phyloP scores from a whole-genome alignment of 2,113 vertebrate species.

The Himantopus leucocephalus region DNA sequence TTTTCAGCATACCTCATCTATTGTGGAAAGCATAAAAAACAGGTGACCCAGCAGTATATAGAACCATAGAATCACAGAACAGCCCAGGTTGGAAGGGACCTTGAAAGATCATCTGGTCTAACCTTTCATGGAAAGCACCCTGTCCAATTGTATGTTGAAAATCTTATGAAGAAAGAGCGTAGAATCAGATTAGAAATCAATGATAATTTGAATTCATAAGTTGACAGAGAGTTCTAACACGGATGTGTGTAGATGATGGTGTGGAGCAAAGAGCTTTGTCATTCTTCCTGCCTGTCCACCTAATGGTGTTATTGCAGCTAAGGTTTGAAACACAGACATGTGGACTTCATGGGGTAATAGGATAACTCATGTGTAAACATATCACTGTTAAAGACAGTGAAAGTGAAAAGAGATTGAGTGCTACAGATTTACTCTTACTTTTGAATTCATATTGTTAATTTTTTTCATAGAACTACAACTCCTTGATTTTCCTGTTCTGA shows the following conservation, averaged over 20 bases:
- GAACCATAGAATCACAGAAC: not conserved
- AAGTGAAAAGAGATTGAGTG: not conserved
- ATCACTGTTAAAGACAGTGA: not conserved
- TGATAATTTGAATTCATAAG: not conserved
- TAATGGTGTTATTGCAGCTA: not conserved
- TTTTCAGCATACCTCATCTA: not conserved
- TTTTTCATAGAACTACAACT: not conserved
- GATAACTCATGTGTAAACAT: not conserved
- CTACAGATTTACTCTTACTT: not conserved
- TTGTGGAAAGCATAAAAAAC: not conserved
- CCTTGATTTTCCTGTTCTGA: not conserved
- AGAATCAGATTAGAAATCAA: not conserved
- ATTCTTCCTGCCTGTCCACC: not conserved
- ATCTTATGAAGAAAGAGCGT: not conserved
- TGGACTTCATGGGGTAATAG: not conserved
- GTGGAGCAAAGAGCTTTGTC: not conserved
- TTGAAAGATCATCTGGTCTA: not conserved
- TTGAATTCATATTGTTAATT: not conserved
- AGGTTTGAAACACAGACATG: not conserved
- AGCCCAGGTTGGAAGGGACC: not conserved
- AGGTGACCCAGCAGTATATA: not conserved
- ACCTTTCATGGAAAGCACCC: not conserved
- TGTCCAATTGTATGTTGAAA: not conserved
- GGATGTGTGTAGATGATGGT: accelerated
- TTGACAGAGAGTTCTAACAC: not conserved